phyloP scores from a whole-genome alignment of 2,888 invertebrate species.

The Lycia hirtaria region DNA sequence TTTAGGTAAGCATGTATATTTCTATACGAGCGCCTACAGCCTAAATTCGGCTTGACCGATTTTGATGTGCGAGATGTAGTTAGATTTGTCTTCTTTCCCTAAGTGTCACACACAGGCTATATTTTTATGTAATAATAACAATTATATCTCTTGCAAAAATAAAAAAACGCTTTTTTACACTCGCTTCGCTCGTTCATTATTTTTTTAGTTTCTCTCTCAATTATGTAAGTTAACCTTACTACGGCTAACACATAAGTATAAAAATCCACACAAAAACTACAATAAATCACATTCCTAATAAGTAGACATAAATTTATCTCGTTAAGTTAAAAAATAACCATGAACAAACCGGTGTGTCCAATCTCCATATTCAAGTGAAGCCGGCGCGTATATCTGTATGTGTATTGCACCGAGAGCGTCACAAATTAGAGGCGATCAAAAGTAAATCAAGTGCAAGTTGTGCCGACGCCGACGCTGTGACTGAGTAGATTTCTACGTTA shows the following conservation, averaged over 20 bases:
- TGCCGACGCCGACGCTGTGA: constrained; percentile 34
- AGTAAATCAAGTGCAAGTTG: constrained; percentile 68
- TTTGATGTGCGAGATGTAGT: no score
- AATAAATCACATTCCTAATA: constrained; percentile 38
- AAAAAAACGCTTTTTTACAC: no score
- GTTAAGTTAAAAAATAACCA: constrained; percentile 38
- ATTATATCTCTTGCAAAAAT: no score
- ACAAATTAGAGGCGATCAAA: constrained; percentile 77
- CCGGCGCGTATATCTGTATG: constrained; percentile 14
- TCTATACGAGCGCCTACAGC: no score
- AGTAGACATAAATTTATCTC: constrained; percentile 30
- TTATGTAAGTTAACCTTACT: neutral
- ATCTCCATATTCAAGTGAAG: constrained; percentile 22
- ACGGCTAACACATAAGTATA: neutral
- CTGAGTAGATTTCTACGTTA: constrained; percentile 2
- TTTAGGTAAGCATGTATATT: no score
- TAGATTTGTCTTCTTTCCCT: no score
- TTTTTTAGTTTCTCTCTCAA: neutral
- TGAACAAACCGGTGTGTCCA: constrained; percentile 32
- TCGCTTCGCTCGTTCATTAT: neutral
- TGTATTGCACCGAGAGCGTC: constrained; percentile 57
- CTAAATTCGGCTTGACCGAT: no score
- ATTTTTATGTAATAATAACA: no score
- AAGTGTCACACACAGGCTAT: no score
- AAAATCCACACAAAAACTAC: constrained; percentile 27